These are phyloP conservation scores for Ryuthela nishihirai DNA, from an alignment of 2,888 invertebrate species.

Conservation along the genomic window DNA sequence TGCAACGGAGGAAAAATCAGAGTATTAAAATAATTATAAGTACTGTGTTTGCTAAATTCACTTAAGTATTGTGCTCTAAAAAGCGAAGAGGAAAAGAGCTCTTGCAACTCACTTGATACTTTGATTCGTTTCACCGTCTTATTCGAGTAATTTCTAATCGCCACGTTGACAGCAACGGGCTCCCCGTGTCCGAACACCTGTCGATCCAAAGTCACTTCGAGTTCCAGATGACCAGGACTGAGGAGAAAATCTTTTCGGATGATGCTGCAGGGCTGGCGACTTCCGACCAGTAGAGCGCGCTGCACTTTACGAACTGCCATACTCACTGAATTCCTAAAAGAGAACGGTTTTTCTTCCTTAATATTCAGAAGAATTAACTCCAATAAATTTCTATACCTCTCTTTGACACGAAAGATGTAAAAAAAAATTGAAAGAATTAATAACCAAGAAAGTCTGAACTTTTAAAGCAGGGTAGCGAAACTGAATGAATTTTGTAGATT, in stretches of 20 bases:
- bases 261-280: constrained; percentile 88
- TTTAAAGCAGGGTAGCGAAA: too few species aligned
- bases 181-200: constrained; percentile 78
- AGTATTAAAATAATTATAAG: neutral
- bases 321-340: constrained; percentile 75
- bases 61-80: neutral
- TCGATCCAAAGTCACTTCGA: constrained; percentile 91
- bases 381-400: too few species aligned
- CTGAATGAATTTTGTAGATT: too few species aligned
- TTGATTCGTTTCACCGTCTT: constrained; percentile 94
- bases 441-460: too few species aligned
- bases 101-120: constrained; percentile 59
- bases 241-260: constrained; percentile 92
- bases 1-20: constrained; percentile 44
- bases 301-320: constrained; percentile 89
- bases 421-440: too few species aligned
- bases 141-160: constrained; percentile 88
- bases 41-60: neutral
- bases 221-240: constrained; percentile 87
- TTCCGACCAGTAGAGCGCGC: constrained; percentile 83
- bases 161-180: constrained; percentile 81
- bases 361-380: too few species aligned
- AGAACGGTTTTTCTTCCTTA: neutral
- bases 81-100: neutral
- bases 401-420: too few species aligned